Evolutionary conservation across 2,113 vertebrate species (phyloP).

Genomic region (Platichthys stellatus): DNA sequence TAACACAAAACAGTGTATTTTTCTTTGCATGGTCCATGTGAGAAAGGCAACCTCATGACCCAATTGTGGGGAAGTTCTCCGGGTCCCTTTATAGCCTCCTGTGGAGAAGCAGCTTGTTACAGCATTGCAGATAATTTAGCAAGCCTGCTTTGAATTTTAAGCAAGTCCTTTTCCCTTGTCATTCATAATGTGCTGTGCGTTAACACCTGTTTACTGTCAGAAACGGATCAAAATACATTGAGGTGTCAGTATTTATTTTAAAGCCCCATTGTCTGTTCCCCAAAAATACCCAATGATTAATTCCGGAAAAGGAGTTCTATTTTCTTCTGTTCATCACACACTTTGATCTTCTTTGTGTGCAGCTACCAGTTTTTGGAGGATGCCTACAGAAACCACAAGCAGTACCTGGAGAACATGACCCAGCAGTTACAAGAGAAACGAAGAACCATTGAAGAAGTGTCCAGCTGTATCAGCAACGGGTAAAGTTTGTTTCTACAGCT

Average conservation of each 20-base stretch:
- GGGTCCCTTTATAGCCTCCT: too few species aligned
- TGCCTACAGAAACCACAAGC: conserved; percentile 96
- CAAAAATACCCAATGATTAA: neutral
- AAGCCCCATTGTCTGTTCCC: neutral
- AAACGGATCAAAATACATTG: neutral
- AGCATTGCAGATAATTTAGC: too few species aligned
- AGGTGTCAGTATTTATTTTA: neutral
- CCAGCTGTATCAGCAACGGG: conserved; percentile 92
- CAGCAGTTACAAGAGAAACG: conserved; percentile 96
- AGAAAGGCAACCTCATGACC: too few species aligned
- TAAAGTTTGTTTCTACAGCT: conserved; percentile 58
- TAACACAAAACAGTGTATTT: neutral
- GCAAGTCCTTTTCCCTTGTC: too few species aligned
- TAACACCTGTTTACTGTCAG: neutral
- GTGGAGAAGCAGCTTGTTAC: too few species aligned
- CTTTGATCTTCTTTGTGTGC: conserved; percentile 38
- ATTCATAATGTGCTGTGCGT: too few species aligned
- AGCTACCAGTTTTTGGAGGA: conserved; percentile 99
- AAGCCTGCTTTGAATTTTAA: too few species aligned
- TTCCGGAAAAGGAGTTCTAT: neutral
- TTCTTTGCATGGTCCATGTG: neutral
- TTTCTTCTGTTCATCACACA: neutral
- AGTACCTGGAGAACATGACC: conserved; percentile 94
- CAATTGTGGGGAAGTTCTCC: too few species aligned
- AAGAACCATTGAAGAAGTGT: conserved; percentile 92